Evolutionary conservation across 2,888 invertebrate genomes (phyloP).

Genomic region (Lepeophtheirus nordmannii): DNA sequence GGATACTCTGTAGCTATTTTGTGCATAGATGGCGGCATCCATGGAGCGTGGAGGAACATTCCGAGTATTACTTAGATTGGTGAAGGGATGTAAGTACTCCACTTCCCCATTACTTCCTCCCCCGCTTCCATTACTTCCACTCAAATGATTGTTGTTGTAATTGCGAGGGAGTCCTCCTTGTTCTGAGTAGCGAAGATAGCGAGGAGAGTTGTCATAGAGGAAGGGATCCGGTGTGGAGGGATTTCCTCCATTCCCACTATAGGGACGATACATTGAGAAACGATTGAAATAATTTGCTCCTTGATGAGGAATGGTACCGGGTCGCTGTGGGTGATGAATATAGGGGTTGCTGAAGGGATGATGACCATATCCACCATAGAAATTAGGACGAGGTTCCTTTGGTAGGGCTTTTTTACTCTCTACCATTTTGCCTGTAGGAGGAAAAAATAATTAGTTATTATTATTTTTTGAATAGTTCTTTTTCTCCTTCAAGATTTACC

Average conservation of each 20-base stretch:
- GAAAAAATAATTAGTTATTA: neutral
- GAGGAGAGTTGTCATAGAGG: neutral
- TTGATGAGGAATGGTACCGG: neutral
- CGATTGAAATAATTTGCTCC: neutral
- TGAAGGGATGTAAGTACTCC: neutral
- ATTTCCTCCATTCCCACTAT: neutral
- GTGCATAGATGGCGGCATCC: neutral
- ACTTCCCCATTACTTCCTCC: neutral
- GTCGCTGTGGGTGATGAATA: slow-evolving; percentile 2
- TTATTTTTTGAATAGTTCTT: neutral
- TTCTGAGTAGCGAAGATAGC: neutral
- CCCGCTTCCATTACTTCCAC: neutral
- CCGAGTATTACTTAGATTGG: no score
- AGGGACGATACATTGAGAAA: slow-evolving; percentile 2
- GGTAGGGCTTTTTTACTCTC: slow-evolving; percentile 25
- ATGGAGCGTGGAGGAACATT: neutral
- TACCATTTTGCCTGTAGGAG: slow-evolving; percentile 21
- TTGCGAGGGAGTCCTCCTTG: neutral
- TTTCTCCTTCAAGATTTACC: slow-evolving; percentile 34
- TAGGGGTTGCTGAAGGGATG: slow-evolving; percentile 15
- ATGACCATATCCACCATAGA: slow-evolving; percentile 18
- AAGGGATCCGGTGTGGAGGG: neutral
- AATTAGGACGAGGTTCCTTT: slow-evolving; percentile 21
- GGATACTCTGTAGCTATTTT: neutral
- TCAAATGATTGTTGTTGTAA: neutral